Evolutionary conservation across 2,113 vertebrate species (phyloP).

Genomic region (Laterallus jamaicensis): DNA sequence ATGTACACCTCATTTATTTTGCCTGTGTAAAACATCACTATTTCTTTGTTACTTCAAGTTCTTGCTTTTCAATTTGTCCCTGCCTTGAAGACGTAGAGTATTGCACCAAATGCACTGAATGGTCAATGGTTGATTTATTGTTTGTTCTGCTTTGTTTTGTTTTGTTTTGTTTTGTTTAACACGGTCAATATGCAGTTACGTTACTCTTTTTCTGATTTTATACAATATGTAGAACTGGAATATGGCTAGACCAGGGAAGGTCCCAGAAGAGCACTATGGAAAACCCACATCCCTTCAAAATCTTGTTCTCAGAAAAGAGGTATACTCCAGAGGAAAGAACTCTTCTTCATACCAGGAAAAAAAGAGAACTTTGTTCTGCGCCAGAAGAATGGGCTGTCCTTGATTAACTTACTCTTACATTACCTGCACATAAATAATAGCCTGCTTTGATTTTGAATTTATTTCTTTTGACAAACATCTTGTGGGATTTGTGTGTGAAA

Average conservation of each 20-base stretch:
- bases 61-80: not conserved
- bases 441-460: not conserved
- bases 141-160: too few relatives aligned
- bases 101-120: not conserved
- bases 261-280: conserved; percentile 17
- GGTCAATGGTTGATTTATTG: not conserved
- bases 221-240: not conserved
- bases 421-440: not conserved
- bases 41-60: not conserved
- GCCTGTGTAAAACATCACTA: not conserved
- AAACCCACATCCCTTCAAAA: conserved; percentile 27
- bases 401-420: not conserved
- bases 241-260: not conserved
- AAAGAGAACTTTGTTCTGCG: not conserved
- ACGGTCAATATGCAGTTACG: not conserved
- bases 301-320: conserved; percentile 11
- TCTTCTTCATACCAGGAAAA: not conserved
- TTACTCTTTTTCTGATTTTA: not conserved
- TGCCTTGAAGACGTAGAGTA: not conserved
- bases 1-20: not conserved
- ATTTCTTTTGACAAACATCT: not conserved
- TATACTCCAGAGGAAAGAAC: not conserved
- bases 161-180: not conserved
- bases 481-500: not conserved
- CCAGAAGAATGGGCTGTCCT: not conserved